Evolutionary conservation across 2,888 invertebrate genomes (phyloP), one percentile per base, ranked within the genome.

Genomic region (Ommatoiulus sabulosus): DNA sequence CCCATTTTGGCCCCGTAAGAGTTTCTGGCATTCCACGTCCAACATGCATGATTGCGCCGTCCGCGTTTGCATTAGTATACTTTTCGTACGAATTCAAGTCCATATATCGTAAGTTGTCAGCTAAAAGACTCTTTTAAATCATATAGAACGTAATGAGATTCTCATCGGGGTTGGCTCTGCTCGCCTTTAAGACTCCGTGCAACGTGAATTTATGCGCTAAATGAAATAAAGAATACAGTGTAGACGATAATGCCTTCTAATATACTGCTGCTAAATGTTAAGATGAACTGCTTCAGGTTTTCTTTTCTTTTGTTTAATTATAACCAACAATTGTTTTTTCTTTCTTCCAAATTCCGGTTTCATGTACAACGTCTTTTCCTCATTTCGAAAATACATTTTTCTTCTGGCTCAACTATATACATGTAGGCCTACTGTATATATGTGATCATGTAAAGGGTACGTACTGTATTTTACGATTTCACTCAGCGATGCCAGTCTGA

Each of bases 221-320:
- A 24, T 72, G 72, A 72, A 24, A 72, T 72, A 72, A 24, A 72
- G n/a, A 72, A 72, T 7, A 72, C 72, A 72, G 35, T 35, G 35
- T 35, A 35, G 35, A 35, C 35, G 35, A 35, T 35, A 35, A 35
- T 35, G 35, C 35, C 35, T 35, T 35, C 24, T 72, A n/a, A 10
- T 8, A 20, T 72, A 10, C 72, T 72, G 8, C 24, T 24, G 24
- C 8, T 72, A 72, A 72, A n/a, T 72, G 72, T 72, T 72, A 24
- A 72, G 72, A 72, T 72, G 72, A 24, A 72, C 72, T 24, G 17
- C 57, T 72, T 72, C n/a, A 8, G 6, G 20, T 72, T 72, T 72
- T 72, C 1, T 72, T n/a, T 72, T 72, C 72, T 72, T 72, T 72
- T 72, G 24, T 72, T 72, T 72, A 72, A 72, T 72, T 72, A n/a